Evolutionary conservation across 1,140 invertebrate species (phyloP), one percentile per base, ranked within the genome.

Genomic region (Trichonephila clavipes): DNA sequence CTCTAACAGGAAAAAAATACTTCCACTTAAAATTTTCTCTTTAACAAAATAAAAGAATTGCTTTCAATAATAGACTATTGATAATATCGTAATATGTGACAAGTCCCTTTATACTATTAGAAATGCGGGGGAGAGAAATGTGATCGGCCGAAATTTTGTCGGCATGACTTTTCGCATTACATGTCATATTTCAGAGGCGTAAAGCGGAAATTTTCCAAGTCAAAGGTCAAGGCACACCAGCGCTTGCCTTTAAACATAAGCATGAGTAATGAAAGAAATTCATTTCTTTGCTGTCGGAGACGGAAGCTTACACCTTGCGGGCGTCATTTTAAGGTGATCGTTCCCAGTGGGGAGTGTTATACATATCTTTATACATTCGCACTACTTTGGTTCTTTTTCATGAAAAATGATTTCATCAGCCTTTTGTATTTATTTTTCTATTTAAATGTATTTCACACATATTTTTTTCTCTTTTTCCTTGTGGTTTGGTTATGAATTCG

Each of bases 181-280:
- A 66, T 66, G 81, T 66, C 90, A 91, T 90, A 90, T 91, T 91
- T 91, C 90, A 91, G 34, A 59, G 8, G 90, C 83, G 62, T 51
- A 83, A 51, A 91, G 90, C 90, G 59, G 90, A 85, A 85, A 91
- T 91, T 83, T 58, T 66, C 90, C 61, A 83, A n/a, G 90, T 82
- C 90, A 91, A 24, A 72, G 90, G 59, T 91, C 81, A 90, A 81
- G 88, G 19, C 77, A 61, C 8, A 58, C 51, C n/a, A 51, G 44
- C 58, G 69, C 44, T 44, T 90, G 14, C 69, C 28, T 72, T 90
- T 90, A 90, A 90, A 59, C 28, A 18, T 90, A 81, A 61, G 72
- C 88, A 61, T 82, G 88, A 90, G 72, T 90, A 59, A 90, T 90
- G 58, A 81, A 90, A 89, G 88, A 61, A 81, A 90, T 81, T 24